These are phyloP conservation scores for Melopsittacus undulatus DNA, from an alignment of 2,797 vertebrate genomes.

Conservation along the genomic window DNA sequence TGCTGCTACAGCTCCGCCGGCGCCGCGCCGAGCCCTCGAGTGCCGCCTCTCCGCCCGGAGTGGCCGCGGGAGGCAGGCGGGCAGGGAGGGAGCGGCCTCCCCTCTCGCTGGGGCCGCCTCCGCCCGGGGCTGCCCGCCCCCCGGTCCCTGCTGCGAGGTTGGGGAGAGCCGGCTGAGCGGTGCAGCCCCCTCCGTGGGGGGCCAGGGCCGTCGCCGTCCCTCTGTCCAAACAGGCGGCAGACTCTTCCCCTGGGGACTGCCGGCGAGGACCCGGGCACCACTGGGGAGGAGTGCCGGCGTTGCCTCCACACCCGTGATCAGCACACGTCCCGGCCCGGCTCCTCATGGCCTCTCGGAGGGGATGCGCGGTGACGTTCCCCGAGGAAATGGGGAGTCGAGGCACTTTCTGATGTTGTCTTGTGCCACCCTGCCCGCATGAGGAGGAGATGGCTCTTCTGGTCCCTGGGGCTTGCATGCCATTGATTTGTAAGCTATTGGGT, in stretches of 20 bases:
- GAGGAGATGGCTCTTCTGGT: neutral
- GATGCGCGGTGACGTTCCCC: fast-evolving
- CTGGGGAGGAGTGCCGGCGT: fast-evolving
- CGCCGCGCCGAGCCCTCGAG: neutral
- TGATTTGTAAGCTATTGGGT: too few species aligned
- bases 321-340: fast-evolving
- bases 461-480: fast-evolving
- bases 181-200: neutral
- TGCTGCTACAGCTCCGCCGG: neutral
- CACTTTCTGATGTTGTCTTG: fast-evolving
- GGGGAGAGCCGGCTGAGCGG: fast-evolving
- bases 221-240: neutral
- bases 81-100: neutral
- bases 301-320: fast-evolving
- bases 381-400: neutral
- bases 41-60: neutral
- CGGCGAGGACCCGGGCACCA: neutral
- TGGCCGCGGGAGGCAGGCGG: neutral
- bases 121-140: neutral
- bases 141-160: too few species aligned
- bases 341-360: neutral
- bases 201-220: neutral
- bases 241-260: fast-evolving
- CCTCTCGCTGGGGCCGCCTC: neutral
- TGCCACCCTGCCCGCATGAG: fast-evolving